Percentiles rank a stretch among this genome's conserved stretches.
phyloP scores from a whole-genome alignment of 2,113 vertebrate species.

The Cheilinus undulatus region DNA sequence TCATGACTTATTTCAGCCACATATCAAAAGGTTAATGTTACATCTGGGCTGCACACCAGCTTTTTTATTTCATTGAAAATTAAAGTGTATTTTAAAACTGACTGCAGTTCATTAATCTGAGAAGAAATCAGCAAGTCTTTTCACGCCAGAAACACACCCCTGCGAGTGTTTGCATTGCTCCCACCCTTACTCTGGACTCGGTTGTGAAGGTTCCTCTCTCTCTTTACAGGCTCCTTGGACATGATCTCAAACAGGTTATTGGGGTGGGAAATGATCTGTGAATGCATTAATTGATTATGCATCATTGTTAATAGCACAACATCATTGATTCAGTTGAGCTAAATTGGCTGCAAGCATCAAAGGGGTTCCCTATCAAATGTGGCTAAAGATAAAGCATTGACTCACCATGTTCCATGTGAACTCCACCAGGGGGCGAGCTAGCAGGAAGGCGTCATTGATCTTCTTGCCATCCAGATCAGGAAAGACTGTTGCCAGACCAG shows the following conservation, averaged over 20 bases:
- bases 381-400: not conserved
- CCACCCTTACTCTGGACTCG: constrained; percentile 82
- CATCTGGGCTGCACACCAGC: not conserved
- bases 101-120: constrained; percentile 38
- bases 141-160: constrained; percentile 54
- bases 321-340: not conserved
- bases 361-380: not conserved
- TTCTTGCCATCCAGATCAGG: constrained; percentile 85
- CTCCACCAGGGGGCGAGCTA: constrained; percentile 84
- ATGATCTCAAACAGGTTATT: constrained; percentile 87
- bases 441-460: constrained; percentile 81
- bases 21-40: constrained; percentile 2
- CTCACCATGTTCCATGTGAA: constrained; percentile 85
- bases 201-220: constrained; percentile 85
- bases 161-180: constrained; percentile 51
- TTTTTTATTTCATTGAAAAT: constrained; percentile 16
- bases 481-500: constrained; percentile 82
- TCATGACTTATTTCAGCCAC: not conserved
- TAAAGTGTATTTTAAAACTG: constrained; percentile 18
- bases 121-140: constrained; percentile 11
- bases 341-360: not conserved
- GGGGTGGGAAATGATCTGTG: constrained; percentile 84
- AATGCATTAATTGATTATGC: not conserved
- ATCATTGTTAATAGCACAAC: too few relatives aligned
- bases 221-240: constrained; percentile 84